These are phyloP conservation scores for Castor canadensis DNA, from an alignment of 2,113 vertebrate genomes.

Conservation along the genomic window DNA sequence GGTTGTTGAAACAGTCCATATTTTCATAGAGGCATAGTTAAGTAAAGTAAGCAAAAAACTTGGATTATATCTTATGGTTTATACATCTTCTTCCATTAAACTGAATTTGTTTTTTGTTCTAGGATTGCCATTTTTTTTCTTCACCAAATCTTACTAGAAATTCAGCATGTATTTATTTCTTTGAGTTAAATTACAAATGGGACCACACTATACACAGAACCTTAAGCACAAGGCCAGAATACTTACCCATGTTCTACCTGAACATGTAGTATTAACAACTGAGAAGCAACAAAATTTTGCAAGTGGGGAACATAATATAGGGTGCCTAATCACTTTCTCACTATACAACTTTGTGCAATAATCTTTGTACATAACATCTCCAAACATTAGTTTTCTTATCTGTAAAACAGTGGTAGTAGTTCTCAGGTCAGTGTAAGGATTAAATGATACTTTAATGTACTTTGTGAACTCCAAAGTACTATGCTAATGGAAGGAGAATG, in stretches of 20 bases:
- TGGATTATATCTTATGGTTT: neutral
- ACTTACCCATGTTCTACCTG: neutral
- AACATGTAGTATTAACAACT: neutral
- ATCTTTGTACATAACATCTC: neutral
- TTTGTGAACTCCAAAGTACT: neutral
- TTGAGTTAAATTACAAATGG: neutral
- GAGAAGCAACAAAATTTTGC: neutral
- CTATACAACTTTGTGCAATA: neutral
- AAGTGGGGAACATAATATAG: neutral
- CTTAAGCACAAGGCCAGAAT: neutral
- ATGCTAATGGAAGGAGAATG: neutral
- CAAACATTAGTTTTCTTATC: neutral
- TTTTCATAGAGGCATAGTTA: neutral
- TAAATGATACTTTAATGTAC: neutral
- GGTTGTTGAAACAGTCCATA: neutral
- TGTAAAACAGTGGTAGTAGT: neutral
- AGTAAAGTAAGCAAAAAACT: neutral
- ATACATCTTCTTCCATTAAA: neutral
- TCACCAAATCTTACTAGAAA: neutral
- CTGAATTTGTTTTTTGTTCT: neutral
- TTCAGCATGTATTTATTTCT: neutral
- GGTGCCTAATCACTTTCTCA: neutral
- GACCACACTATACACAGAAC: neutral
- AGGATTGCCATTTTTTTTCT: neutral
- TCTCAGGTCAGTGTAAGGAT: neutral